Percentiles rank a stretch among this genome's conserved stretches.
Conservation (phyloP, 2,888 invertebrate species). For the Rotaria sp. region DNA sequence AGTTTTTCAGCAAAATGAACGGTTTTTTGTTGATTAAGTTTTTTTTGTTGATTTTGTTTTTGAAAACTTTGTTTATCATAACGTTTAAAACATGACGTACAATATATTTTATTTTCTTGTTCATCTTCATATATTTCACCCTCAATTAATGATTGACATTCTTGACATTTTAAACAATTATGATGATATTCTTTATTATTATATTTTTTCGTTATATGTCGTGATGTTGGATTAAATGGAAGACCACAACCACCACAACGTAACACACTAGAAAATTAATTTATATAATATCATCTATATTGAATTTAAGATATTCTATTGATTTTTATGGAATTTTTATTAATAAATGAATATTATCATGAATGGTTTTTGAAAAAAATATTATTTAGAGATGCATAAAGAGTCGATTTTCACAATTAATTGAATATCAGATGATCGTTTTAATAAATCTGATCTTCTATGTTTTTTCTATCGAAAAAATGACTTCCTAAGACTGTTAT, state of each 20-base stretch:
- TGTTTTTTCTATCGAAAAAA: too few relatives aligned
- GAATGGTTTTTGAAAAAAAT: too few relatives aligned
- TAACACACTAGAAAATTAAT: not conserved
- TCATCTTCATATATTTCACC: conserved; percentile 22
- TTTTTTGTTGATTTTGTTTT: not conserved
- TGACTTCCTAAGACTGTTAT: too few relatives aligned
- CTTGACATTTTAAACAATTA: conserved; percentile 14
- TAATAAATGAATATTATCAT: too few relatives aligned
- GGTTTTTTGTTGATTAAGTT: not conserved
- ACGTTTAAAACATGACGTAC: not conserved
- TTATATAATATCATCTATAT: not conserved
- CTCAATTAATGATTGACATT: not conserved
- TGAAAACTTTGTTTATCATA: not conserved
- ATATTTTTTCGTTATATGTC: conserved; percentile 10
- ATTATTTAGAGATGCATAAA: too few relatives aligned
- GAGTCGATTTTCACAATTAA: too few relatives aligned
- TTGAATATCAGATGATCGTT: too few relatives aligned
- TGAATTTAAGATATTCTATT: too few relatives aligned
- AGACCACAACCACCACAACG: conserved; percentile 7
- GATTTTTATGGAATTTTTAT: too few relatives aligned
- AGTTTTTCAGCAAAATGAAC: conserved; percentile 28
- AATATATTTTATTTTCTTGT: not conserved
- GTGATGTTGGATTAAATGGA: conserved; percentile 6
- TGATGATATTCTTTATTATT: conserved; percentile 24
- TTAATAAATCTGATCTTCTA: too few relatives aligned